These are phyloP conservation scores for Coptodon bakossiorum DNA, from an alignment of 2,113 vertebrate genomes.

Conservation along the genomic window DNA sequence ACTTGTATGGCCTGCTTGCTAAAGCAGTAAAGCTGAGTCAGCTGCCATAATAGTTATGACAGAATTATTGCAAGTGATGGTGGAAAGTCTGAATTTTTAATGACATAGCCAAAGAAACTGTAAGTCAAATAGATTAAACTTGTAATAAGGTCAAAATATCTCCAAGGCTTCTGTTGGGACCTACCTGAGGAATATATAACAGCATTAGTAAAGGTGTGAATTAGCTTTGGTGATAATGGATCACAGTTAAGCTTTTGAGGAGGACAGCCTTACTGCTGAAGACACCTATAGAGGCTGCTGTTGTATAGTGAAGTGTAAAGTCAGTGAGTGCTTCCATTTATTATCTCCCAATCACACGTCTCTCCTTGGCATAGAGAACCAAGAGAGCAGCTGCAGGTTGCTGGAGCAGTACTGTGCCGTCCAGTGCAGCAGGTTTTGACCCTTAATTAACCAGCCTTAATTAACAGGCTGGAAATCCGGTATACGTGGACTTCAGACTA, in stretches of 20 bases:
- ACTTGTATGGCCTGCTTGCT: neutral
- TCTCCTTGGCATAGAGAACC: neutral
- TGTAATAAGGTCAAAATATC: neutral
- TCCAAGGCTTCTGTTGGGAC: neutral
- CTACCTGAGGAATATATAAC: neutral
- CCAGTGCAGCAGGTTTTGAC: neutral
- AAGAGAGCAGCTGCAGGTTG: neutral
- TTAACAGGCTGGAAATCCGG: neutral
- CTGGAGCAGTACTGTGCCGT: neutral
- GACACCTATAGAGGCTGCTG: neutral
- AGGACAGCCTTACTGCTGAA: neutral
- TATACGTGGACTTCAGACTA: neutral
- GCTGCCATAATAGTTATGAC: neutral
- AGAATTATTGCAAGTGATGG: neutral
- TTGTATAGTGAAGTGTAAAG: neutral
- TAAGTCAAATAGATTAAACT: neutral
- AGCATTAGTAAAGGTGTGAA: neutral
- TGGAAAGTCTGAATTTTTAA: neutral
- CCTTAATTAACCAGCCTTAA: neutral
- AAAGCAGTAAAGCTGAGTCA: neutral
- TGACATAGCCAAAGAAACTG: neutral
- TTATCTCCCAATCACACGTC: neutral
- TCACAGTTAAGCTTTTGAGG: constrained; percentile 11
- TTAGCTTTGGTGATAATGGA: constrained; percentile 8
- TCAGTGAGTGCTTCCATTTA: constrained; percentile 6